A percentile compares a stretch with the other conserved stretches of the same genome.
Conservation (phyloP, 2,797 vertebrate species). For the Tiaroga cobitis region DNA sequence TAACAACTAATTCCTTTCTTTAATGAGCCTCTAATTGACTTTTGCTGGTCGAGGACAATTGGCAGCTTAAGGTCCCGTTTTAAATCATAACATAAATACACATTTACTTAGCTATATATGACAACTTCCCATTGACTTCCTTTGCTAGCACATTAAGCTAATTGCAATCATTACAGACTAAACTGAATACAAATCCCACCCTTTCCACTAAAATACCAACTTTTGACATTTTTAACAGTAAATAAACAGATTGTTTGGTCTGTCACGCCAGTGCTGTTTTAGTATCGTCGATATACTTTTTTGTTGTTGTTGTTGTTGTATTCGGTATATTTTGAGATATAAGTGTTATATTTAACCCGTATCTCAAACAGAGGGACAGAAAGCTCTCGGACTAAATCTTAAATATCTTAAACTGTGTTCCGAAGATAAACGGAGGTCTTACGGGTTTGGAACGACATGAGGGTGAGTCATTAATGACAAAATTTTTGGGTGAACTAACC, state of each 20-base stretch:
- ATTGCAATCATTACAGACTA: neutral
- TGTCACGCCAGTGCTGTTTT: neutral
- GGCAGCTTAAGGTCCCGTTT: constrained; percentile 63
- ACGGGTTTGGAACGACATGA: too few species aligned
- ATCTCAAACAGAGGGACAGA: too few species aligned
- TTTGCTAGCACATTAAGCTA: neutral
- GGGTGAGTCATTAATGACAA: too few species aligned
- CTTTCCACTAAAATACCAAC: neutral
- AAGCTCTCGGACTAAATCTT: too few species aligned
- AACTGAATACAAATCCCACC: neutral
- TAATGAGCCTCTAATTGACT: constrained; percentile 80
- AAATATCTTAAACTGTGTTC: too few species aligned
- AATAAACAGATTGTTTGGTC: neutral
- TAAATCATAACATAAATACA: constrained; percentile 43
- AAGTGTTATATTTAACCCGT: too few species aligned
- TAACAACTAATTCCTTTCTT: constrained; percentile 77
- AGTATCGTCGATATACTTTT: neutral
- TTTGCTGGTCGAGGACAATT: constrained; percentile 58
- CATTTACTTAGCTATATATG: constrained; percentile 1
- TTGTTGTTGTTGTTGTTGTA: neutral
- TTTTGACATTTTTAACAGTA: neutral
- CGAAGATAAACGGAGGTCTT: too few species aligned
- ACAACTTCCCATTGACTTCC: neutral
- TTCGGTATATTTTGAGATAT: too few species aligned
- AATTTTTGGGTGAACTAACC: too few species aligned